Evolutionary conservation across 2,888 invertebrate genomes (phyloP).

Genomic region (Brachylomia viminalis): DNA sequence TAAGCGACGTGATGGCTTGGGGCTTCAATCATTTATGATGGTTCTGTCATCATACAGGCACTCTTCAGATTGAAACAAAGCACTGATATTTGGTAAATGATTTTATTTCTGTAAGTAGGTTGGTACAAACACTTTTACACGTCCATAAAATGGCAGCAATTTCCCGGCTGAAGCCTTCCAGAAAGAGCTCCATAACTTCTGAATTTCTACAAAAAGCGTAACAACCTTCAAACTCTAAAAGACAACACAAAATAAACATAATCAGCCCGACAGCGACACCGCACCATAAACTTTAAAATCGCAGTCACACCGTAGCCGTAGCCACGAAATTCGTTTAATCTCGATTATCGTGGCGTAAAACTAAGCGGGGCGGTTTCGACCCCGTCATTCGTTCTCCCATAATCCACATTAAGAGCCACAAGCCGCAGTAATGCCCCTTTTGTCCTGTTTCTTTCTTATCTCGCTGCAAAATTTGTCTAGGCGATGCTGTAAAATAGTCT

Average conservation of each 20-base stretch:
- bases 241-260: constrained; percentile 7
- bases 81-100: no score
- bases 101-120: no score
- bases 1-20: no score
- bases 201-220: not conserved
- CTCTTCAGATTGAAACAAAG: no score
- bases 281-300: constrained; percentile 56
- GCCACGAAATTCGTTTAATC: constrained; percentile 84
- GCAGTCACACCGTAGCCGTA: constrained; percentile 67
- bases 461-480: constrained; percentile 89
- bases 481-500: constrained; percentile 87
- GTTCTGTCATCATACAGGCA: no score
- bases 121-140: no score
- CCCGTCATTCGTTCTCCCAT: constrained; percentile 81
- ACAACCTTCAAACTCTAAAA: not conserved
- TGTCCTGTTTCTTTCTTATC: constrained; percentile 90
- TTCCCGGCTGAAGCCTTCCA: not conserved
- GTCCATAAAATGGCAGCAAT: no score
- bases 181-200: no score
- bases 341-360: constrained; percentile 81
- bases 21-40: not conserved
- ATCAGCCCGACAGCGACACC: not conserved
- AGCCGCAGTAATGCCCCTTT: constrained; percentile 83
- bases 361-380: constrained; percentile 77
- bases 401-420: constrained; percentile 85